Evolutionary conservation across 2,113 vertebrate genomes (phyloP), one percentile per base, ranked within the genome.

Genomic region (Turdus rufiventris): DNA sequence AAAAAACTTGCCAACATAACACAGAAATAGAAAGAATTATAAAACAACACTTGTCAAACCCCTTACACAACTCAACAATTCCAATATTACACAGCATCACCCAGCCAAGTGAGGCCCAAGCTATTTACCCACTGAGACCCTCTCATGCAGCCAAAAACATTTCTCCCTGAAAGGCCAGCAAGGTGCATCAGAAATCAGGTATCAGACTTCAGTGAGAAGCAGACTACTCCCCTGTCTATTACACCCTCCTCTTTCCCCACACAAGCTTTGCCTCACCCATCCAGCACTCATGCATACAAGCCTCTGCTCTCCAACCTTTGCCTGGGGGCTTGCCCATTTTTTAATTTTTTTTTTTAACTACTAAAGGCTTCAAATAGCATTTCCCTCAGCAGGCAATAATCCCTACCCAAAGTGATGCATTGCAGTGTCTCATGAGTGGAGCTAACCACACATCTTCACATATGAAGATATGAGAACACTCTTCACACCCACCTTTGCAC

Each of bases 181-280:
- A 66, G 10, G 26, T 70, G 33, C 42, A 48, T n/a, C 33, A 90
- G 57, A 71, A 75, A 40, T 18, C 23, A 65, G 25, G 31, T 18
- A 47, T 10, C 42, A 70, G 60, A 43, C 17, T 34, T 85, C 40
- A 58, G 36, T 6, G 14, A 77, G 33, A 50, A 89, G 43, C 14
- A 65, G 28, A 47, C 10, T 31, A 20, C 9, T 51, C 14, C 18
- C 24, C 33, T 56, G 23, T 15, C 54, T 48, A 4, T 31, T 89
- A 12, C 4, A 1, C 13, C 21, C 29, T 70, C 42, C 28, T 60
- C 15, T 47, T 73, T 57, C 50, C 8, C 10, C 51, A 57, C 6
- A 20, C 8, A 26, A 0, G 0, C 18, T 61, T 31, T 36, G 17
- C 26, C 31, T 78, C 5, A 0, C 26, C 61, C n/a, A 15, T 6